phyloP scores from a whole-genome alignment of 1,140 invertebrate species.

The Watersipora subatra region DNA sequence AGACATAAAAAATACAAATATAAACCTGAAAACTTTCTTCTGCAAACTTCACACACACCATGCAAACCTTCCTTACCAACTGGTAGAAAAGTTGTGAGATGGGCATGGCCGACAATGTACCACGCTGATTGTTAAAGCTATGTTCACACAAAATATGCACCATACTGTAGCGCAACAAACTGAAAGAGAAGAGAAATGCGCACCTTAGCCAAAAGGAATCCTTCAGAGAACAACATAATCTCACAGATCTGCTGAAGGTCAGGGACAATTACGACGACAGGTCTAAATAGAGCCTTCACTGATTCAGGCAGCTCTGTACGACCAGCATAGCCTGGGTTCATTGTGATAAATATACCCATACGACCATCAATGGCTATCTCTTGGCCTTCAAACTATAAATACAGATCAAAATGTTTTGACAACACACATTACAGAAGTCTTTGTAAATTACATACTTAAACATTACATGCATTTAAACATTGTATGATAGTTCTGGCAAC shows the following conservation, averaged over 20 bases:
- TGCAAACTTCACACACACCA: no score
- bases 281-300: constrained; percentile 74
- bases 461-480: no score
- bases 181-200: no score
- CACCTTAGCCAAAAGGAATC: constrained; percentile 69
- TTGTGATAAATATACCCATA: constrained; percentile 81
- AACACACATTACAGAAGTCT: constrained; percentile 8
- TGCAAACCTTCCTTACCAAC: no score
- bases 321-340: constrained; percentile 82
- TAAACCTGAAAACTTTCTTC: no score
- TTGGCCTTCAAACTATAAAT: constrained; percentile 62
- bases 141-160: not conserved
- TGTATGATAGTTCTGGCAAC: no score
- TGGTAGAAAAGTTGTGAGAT: no score
- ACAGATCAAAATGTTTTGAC: constrained; percentile 11
- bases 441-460: constrained; percentile 9
- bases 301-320: constrained; percentile 77
- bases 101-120: no score
- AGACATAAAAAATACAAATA: no score
- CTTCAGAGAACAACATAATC: constrained; percentile 79
- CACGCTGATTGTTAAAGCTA: no score
- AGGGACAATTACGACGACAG: constrained; percentile 74
- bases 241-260: constrained; percentile 78
- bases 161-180: no score
- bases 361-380: constrained; percentile 66